Base-by-base conservation (phyloP, 2,888 invertebrate species). In the Sussaba pulchella region DNA sequence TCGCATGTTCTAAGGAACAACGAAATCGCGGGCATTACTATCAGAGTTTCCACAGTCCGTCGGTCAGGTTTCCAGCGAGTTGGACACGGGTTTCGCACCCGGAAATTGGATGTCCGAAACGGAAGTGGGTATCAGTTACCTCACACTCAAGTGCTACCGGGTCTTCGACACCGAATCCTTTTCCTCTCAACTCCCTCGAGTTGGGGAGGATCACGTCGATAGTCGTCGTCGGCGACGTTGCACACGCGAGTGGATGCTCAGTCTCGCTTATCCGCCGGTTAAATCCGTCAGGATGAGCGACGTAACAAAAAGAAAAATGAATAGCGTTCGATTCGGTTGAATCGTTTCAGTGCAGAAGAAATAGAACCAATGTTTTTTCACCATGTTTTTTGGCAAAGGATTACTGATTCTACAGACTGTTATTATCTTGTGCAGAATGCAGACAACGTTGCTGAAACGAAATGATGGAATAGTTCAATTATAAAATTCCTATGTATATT, bases 81-180 rank as follows among this genome's bases (percentile, higher is more conserved):
- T 63, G 76, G 76, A 76, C 72, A 69, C 63, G 50, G 66, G 70
- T 75, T 69, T 76, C 71, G 31, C 39, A 3, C 47, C 76, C 76
- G 80, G 80, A 81, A 81, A 81, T 81, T 81, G 76, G 69, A 81
- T 81, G 76, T 63, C 64, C 76, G 69, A 81, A 61, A 73, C 76
- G 80, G 80, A 81, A 76, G 80, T 76, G 76, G 72, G 54, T 81
- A 81, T 76, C 76, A 72, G 76, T 72, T 81, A 69, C 36, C 72
- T 71, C 71, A 80, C 71, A 80, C 75, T 67, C 45, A 45, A 76
- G 75, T 47, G 75, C 75, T 43, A 71, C 71, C 61, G 52, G 17
- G 39, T 52, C 24, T 45, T 67, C 67, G 71, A 72, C 75, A 39
- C 54, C 43, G 43, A 50, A 24, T 59, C 26, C 57, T 47, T 70